phyloP scores from a whole-genome alignment of 2,888 invertebrate species.

The Diplazon laetatorius region DNA sequence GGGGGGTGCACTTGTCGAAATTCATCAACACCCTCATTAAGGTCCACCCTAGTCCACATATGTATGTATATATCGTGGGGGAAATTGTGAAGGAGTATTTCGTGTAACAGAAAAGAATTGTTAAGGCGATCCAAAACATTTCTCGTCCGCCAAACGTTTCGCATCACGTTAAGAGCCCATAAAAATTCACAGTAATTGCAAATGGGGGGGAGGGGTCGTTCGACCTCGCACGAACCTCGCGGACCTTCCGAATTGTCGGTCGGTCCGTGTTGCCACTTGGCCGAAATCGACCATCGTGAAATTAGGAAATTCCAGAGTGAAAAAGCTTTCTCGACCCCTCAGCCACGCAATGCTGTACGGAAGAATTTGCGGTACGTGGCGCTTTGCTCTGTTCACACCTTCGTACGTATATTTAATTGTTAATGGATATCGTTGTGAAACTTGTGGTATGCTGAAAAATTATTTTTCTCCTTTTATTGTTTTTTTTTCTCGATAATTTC shows the following conservation, averaged over 20 bases:
- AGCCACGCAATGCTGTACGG: conserved; percentile 27
- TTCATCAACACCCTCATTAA: no score
- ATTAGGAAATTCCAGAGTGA: conserved; percentile 56
- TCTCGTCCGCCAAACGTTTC: no score
- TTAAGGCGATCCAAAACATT: no score
- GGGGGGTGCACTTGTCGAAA: no score
- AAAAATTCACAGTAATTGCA: conserved; percentile 42
- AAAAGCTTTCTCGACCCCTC: conserved; percentile 14
- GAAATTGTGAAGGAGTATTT: neutral
- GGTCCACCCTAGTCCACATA: neutral
- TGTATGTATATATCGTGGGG: neutral
- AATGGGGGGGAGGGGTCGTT: conserved; percentile 37
- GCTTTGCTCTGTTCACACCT: neutral
- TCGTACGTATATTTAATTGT: conserved; percentile 5
- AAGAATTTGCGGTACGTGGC: conserved; percentile 15
- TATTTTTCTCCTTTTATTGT: neutral
- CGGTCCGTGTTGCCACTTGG: conserved; percentile 20
- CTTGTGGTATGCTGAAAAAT: neutral
- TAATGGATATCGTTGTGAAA: neutral
- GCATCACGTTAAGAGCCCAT: no score
- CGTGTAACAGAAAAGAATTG: conserved; percentile 18
- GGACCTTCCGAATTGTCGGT: neutral
- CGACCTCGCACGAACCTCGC: conserved; percentile 14
- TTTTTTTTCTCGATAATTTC: neutral
- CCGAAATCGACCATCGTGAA: conserved; percentile 56